A percentile compares a stretch with the other conserved stretches of the same genome.
Evolutionary conservation across 2,888 invertebrate species (phyloP).

Genomic region (Rhorus exstirpatorius): DNA sequence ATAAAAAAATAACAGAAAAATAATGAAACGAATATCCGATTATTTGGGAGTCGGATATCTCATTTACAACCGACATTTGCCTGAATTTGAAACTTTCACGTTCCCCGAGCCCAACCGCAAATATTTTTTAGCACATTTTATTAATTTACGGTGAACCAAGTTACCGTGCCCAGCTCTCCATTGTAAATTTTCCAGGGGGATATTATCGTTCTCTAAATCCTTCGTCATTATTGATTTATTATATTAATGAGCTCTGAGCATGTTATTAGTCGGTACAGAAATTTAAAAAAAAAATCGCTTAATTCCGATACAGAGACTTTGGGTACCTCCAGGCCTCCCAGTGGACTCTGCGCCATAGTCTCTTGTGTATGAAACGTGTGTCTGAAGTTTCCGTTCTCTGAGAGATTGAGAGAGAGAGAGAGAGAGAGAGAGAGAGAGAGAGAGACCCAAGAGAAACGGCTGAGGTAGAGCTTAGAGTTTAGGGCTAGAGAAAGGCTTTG

Average conservation of each 20-base stretch:
- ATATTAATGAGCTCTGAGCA: neutral
- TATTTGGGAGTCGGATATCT: no score
- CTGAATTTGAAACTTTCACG: no score
- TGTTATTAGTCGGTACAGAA: slow-evolving; percentile 8
- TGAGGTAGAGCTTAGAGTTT: slow-evolving; percentile 68
- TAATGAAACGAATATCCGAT: no score
- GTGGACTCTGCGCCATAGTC: slow-evolving; percentile 27
- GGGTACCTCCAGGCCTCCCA: slow-evolving; percentile 27
- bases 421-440: slow-evolving; percentile 11
- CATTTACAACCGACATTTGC: no score
- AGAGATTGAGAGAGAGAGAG: slow-evolving; percentile 34
- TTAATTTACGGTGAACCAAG: no score
- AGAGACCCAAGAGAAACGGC: slow-evolving; percentile 62
- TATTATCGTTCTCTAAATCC: neutral
- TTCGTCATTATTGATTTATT: neutral
- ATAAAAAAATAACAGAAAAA: no score
- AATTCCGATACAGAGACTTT: slow-evolving; percentile 23
- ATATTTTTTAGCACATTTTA: no score
- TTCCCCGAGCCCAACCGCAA: no score
- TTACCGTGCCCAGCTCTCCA: no score
- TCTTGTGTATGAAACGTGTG: slow-evolving; percentile 49
- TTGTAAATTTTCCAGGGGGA: neutral
- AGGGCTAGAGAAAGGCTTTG: slow-evolving; percentile 66
- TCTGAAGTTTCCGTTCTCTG: slow-evolving; percentile 61
- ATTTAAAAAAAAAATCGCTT: slow-evolving; percentile 13